Percentiles rank a stretch among this genome's conserved stretches.
Evolutionary conservation across 2,888 invertebrate species (phyloP).

Genomic region (Leptinotarsa peninsularis): DNA sequence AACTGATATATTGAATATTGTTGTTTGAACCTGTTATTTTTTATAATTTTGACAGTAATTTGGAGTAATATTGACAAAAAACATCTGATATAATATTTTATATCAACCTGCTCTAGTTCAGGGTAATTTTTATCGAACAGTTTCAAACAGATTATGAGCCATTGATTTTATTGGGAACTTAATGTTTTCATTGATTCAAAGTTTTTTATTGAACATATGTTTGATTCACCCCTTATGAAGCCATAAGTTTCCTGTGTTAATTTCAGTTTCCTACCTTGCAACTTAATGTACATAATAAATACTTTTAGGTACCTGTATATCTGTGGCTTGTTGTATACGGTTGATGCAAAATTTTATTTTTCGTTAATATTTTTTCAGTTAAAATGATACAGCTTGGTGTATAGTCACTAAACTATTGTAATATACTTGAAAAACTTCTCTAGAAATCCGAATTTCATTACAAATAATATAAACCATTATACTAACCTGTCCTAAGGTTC

Average conservation of each 20-base stretch:
- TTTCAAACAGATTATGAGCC: too few species aligned
- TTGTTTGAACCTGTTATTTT: too few species aligned
- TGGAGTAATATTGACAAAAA: too few species aligned
- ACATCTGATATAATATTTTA: too few species aligned
- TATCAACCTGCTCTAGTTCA: too few species aligned
- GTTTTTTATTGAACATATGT: background rate
- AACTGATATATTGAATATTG: too few species aligned
- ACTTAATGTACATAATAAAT: constrained; percentile 57
- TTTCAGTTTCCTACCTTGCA: constrained; percentile 43
- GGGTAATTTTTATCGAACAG: too few species aligned
- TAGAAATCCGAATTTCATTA: constrained; percentile 66
- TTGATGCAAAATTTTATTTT: constrained; percentile 57
- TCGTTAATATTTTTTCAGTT: constrained; percentile 49
- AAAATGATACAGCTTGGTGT: constrained; percentile 55
- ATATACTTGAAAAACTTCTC: constrained; percentile 63
- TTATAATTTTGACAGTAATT: too few species aligned
- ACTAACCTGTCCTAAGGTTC: constrained; percentile 52
- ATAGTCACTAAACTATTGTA: constrained; percentile 61
- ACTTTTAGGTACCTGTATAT: constrained; percentile 66
- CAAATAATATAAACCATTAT: constrained; percentile 57
- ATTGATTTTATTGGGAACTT: too few species aligned
- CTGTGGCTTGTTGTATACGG: constrained; percentile 66
- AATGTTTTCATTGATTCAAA: background rate
- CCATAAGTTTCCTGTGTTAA: constrained; percentile 26
- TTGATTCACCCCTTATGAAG: constrained; percentile 14